Evolutionary conservation across 2,888 invertebrate genomes (phyloP).

Genomic region (Stramonita haemastoma): DNA sequence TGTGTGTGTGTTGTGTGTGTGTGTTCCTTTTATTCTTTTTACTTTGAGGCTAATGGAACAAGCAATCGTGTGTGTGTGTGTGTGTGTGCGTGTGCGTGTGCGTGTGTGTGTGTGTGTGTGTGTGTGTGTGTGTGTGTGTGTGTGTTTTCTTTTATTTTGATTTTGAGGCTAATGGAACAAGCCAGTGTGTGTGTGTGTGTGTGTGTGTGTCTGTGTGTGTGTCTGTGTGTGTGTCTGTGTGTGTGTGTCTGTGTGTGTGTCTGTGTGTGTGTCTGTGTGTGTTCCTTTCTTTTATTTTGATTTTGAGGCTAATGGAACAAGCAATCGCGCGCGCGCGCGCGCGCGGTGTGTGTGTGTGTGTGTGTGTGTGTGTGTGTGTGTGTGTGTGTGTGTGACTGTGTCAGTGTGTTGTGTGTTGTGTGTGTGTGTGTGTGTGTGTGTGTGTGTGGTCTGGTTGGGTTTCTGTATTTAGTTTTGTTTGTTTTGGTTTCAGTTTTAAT

Average conservation of each 20-base stretch:
- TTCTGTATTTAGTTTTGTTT: too few species aligned
- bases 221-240: not conserved
- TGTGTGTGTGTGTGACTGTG: not conserved
- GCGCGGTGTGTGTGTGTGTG: not conserved
- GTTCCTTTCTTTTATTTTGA: not conserved
- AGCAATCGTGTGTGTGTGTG: not conserved
- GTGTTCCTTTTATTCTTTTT: not conserved
- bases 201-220: constrained; percentile 5
- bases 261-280: not conserved
- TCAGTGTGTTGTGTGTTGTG: not conserved
- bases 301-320: too few species aligned
- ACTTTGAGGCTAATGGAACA: not conserved
- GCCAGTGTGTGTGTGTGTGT: not conserved
- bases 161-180: too few species aligned
- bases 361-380: not conserved
- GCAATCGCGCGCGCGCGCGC: too few species aligned
- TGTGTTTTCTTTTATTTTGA: not conserved
- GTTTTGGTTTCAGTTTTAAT: too few species aligned
- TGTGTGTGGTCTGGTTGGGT: not conserved
- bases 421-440: not conserved
- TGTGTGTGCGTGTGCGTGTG: not conserved
- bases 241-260: not conserved
- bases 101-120: not conserved
- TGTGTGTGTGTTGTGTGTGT: not conserved
- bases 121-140: constrained; percentile 10